Evolutionary conservation across 2,888 invertebrate species (phyloP), one percentile per base, ranked within the genome.

Genomic region (Pristionchus entomophagus): DNA sequence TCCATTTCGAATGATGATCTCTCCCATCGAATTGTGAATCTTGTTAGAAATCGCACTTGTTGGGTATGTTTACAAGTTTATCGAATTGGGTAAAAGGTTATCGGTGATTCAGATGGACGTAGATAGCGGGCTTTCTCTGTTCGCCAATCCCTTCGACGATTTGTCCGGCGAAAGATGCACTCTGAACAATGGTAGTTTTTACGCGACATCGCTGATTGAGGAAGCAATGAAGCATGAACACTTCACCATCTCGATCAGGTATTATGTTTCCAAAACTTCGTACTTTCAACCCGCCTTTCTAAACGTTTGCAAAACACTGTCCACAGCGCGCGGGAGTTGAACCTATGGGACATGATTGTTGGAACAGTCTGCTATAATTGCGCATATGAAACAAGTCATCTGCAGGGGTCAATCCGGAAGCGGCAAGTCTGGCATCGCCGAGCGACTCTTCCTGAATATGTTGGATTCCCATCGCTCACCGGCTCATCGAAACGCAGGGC

Each of bases 111-210:
- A 84, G 83, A n/a, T 84, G 26, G 65, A 49, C 41, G 49, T 51
- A 0, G 83, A 49, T 12, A 45, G 17, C 19, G 35, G 32, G 2
- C 12, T 65, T 14, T 5, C 19, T 0, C 29, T 84, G 12, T 90
- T 90, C 82, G 86, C 89, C 26, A 90, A 90, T 77, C 89, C 90
- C 0, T 90, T 88, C 81, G 88, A 88, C 53, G 87, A 89, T 35
- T 86, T 90, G 0, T 87, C 90, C 4, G 87, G 88, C 17, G 65
- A 84, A 22, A n/a, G 45, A 53, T 5, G n/a, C 45, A 26, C 82
- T 45, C 62, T 4, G 19, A 45, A 14, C 22, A 80, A 19, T 19
- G 6, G 78, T 32, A 14, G 17, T 26, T 59, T 65, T 5, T 22
- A 22, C 4, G 38, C 26, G 19, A 8, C 14, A 29, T 14, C 19